These are phyloP conservation scores for Prionailurus bengalensis DNA, from an alignment of 2,113 vertebrate genomes.

Conservation along the genomic window DNA sequence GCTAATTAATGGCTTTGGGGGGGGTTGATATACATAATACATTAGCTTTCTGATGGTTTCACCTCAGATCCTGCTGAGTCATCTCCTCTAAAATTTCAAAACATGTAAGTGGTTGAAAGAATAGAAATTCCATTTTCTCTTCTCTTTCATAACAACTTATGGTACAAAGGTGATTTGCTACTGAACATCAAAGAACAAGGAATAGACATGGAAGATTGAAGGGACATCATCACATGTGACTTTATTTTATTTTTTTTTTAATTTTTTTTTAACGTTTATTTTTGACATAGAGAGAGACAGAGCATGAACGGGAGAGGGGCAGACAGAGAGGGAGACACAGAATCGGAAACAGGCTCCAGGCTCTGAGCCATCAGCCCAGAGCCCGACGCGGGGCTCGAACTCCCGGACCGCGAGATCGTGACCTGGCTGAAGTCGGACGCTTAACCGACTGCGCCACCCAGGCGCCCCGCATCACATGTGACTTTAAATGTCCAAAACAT, in stretches of 20 bases:
- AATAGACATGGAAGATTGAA: neutral
- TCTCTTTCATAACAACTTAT: neutral
- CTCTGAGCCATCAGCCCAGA: too few species aligned
- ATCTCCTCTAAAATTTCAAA: constrained; percentile 28
- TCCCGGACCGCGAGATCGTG: too few species aligned
- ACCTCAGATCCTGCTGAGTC: constrained; percentile 30
- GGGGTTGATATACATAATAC: constrained; percentile 66
- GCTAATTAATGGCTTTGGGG: constrained; percentile 69
- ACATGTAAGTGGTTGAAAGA: neutral
- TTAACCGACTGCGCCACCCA: too few species aligned
- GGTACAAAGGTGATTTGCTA: neutral
- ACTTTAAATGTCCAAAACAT: neutral
- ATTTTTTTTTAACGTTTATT: too few species aligned
- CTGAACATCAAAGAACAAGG: neutral
- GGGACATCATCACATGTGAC: neutral
- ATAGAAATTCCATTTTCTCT: neutral
- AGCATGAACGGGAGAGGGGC: too few species aligned
- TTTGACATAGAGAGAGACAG: too few species aligned
- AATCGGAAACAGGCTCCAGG: too few species aligned
- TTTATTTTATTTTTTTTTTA: neutral
- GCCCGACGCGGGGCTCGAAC: too few species aligned
- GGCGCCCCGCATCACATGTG: neutral
- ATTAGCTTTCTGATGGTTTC: constrained; percentile 12
- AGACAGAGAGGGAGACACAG: too few species aligned
- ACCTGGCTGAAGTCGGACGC: too few species aligned